Base-by-base conservation (phyloP, 2,888 invertebrate species). In the Gandaritis pyraliata region DNA sequence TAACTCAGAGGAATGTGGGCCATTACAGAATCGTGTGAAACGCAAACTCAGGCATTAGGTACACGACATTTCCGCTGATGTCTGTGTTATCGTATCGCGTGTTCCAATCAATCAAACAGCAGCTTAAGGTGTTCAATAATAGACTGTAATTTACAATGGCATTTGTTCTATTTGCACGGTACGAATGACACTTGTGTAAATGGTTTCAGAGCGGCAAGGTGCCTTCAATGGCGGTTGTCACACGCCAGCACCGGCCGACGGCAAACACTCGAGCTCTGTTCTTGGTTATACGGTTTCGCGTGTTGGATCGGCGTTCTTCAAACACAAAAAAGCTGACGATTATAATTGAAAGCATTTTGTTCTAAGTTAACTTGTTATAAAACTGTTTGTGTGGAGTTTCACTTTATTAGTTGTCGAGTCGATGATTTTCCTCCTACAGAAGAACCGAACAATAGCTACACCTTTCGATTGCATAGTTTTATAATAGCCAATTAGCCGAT, bases 161-260 rank as follows among this genome's bases (percentile, higher is more conserved):
- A 33, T 36, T 18, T n/a, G 50, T 48, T 58, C 52, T 81, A 77
- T 80, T 80, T 80, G 76, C 75, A 18, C 62, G 66, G 76, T 39
- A n/a, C 75, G 71, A 73, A 73, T 77, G 73, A 80, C 90, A 89
- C 87, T 88, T 89, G 90, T 88, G 89, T 88, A 87, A 90, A 90
- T 86, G 79, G 76, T 78, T 82, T 78, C 76, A 73, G 70, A 54
- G 69, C 49, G 66, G 65, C 62, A 61, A 62, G 72, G 68, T 64
- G 64, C 54, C 59, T 41, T 48, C 46, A 47, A 55, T 49, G 54
- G 55, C 60, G 72, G 62, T 58, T 57, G 38, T 68, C 64, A 15
- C 30, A 10, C 38, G 16, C 13, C 45, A 52, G 33, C 38, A n/a
- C 38, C 45, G 29, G 18, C 43, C 33, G 29, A 33, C 43, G 12